phyloP scores from a whole-genome alignment of 1,140 invertebrate genomes.

The Euglossa dilemma region DNA sequence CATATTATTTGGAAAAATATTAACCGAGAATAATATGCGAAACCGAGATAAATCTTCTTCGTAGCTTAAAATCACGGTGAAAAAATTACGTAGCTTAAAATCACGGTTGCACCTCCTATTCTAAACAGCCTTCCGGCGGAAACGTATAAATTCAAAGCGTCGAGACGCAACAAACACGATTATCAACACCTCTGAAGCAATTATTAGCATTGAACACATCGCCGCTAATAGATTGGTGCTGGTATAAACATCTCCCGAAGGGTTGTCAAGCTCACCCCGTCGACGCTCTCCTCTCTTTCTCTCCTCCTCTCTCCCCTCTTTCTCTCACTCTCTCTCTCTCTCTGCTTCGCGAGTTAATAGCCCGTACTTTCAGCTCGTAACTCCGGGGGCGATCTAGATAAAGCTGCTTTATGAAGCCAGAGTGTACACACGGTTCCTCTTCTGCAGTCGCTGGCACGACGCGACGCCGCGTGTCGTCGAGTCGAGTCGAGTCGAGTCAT shows the following conservation, averaged over 20 bases:
- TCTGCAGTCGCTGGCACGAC: constrained; percentile 50
- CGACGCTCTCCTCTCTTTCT: constrained; percentile 20
- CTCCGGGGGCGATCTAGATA: constrained; percentile 68
- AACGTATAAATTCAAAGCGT: not conserved
- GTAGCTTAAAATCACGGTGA: too few relatives aligned
- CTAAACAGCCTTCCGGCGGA: not conserved
- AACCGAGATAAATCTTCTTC: too few relatives aligned
- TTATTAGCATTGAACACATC: constrained; percentile 37
- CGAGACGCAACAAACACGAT: not conserved
- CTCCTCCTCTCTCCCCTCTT: constrained; percentile 35
- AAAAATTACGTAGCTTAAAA: too few relatives aligned
- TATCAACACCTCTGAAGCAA: not conserved
- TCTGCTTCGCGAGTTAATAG: constrained; percentile 67
- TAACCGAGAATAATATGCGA: too few relatives aligned
- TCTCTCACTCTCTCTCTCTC: not conserved
- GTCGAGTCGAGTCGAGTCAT: not conserved
- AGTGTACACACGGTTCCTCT: constrained; percentile 38
- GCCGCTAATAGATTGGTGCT: constrained; percentile 22
- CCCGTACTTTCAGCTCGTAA: constrained; percentile 66
- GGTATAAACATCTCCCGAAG: constrained; percentile 51
- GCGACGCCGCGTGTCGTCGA: not conserved
- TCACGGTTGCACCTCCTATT: too few relatives aligned
- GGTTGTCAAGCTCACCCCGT: constrained; percentile 34
- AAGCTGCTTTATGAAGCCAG: constrained; percentile 68
- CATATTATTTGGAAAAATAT: too few relatives aligned